phyloP scores from a whole-genome alignment of 2,113 vertebrate species.

The Poecile atricapillus region DNA sequence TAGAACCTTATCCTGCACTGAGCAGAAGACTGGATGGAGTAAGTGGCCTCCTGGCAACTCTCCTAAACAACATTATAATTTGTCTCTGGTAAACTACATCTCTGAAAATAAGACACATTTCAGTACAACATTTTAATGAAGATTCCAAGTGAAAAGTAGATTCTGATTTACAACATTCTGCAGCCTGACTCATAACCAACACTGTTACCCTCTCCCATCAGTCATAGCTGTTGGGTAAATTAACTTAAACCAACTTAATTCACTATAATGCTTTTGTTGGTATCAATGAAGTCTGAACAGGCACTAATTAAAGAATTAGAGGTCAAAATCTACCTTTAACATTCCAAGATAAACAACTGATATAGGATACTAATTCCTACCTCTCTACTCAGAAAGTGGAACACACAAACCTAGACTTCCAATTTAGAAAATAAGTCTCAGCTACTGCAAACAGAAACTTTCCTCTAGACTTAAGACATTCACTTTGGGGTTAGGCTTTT shows the following conservation, averaged over 20 bases:
- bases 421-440: neutral
- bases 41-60: neutral
- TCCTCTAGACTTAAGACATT: neutral
- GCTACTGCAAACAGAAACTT: neutral
- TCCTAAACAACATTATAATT: neutral
- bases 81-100: neutral
- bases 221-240: neutral
- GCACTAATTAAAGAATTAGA: neutral
- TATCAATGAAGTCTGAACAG: neutral
- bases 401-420: neutral
- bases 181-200: neutral
- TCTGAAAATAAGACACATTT: neutral
- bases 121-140: neutral
- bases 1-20: rapidly evolving
- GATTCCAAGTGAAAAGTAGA: neutral
- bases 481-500: neutral
- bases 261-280: neutral
- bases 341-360: neutral
- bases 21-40: neutral
- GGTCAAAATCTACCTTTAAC: neutral
- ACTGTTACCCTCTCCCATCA: neutral
- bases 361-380: neutral
- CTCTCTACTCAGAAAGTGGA: neutral
- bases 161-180: neutral
- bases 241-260: neutral